A percentile compares a stretch with the other conserved stretches of the same genome.
Conservation (phyloP, 2,113 vertebrate genomes). For the Chunga burmeisteri region DNA sequence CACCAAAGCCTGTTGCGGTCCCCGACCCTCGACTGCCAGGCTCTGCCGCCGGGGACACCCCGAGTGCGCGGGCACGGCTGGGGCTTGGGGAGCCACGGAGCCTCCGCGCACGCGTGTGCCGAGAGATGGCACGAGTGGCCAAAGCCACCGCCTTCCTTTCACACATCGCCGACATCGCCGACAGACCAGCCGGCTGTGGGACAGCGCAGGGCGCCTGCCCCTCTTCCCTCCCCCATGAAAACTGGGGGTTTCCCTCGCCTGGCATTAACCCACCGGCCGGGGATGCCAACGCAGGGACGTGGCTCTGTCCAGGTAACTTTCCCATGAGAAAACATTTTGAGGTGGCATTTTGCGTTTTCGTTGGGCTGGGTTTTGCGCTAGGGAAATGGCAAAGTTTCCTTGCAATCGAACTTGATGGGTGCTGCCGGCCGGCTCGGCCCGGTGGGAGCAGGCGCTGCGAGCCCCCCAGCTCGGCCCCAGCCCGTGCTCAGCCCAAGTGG, state of each 20-base stretch:
- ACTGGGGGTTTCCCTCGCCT: not conserved
- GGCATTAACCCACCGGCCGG: not conserved
- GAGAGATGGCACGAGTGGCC: not conserved
- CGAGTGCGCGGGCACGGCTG: fast-evolving
- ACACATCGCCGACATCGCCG: fast-evolving
- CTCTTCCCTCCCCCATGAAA: fast-evolving
- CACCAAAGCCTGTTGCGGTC: not conserved
- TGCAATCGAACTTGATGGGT: not conserved
- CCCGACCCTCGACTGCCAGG: not conserved
- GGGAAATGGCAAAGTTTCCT: not conserved
- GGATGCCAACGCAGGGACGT: fast-evolving
- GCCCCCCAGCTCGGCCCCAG: not conserved
- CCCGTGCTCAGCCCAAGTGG: not conserved
- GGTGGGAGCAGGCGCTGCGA: fast-evolving
- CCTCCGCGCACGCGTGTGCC: not conserved
- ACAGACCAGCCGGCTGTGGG: fast-evolving
- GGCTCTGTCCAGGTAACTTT: not conserved
- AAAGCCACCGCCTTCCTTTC: not conserved
- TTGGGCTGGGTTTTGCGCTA: not conserved
- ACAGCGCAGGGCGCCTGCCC: fast-evolving
- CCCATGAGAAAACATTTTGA: fast-evolving
- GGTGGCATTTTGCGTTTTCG: not conserved
- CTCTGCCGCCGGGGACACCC: not conserved
- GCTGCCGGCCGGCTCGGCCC: not conserved
- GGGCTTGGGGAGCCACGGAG: not conserved